Evolutionary conservation across 2,797 vertebrate species (phyloP), one percentile per base, ranked within the genome.

Genomic region (Eulemur coronatus): DNA sequence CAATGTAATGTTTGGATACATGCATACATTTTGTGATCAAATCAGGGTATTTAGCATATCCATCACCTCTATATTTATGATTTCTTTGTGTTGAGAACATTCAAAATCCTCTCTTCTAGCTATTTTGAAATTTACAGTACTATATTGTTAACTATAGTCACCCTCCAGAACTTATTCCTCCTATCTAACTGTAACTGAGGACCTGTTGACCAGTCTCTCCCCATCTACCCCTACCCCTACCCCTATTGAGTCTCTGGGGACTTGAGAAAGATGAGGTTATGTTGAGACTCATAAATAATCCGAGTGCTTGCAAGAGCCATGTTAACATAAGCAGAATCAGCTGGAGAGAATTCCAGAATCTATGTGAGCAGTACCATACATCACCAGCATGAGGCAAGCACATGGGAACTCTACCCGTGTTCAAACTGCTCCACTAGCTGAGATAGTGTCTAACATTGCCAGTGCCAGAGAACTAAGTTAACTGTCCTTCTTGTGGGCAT

Each of bases 391-490:
- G 14, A 91, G 38, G 11, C 76, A n/a, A 81, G 18, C 41, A 9
- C 65, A 1, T 1, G 3, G 15, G 0, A 7, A 14, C 57, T 20
- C 0, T 7, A 9, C 43, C 17, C 15, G 7, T 7, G 7, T 46
- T 63, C 46, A 43, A 67, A 79, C 20, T 43, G 7, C 20, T 15
- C 20, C 9, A 28, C 5, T 3, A 7, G 52, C 48, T 4, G 24
- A 30, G 43, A 30, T 5, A 43, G 26, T 5, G 22, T 50, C 57
- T 76, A 35, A 38, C 24, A 33, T 52, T 41, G 17, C 26, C 24
- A 7, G 11, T 30, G 7, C 17, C 57, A 48, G 70, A 43, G 15
- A 65, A 33, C 59, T 38, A 28, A 30, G 70, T 76, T 30, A 89
- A 4, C 33, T 69, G n/a, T 55, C 61, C 61, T 52, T 55, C 28